Percentiles rank a stretch among this genome's conserved stretches.
Conservation (phyloP, 2,888 invertebrate genomes). For the Mesorhabditis sp. region DNA sequence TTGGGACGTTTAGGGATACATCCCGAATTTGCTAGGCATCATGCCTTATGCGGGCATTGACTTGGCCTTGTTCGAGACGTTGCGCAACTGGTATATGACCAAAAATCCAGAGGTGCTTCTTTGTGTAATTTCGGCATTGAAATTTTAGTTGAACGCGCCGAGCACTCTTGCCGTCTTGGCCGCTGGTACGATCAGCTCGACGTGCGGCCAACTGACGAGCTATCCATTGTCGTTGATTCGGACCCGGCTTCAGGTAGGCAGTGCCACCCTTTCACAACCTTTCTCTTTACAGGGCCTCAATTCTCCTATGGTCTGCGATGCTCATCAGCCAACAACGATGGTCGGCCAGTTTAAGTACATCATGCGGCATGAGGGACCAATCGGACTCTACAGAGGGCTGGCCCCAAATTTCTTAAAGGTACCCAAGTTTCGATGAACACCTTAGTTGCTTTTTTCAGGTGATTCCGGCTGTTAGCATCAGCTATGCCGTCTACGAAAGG, state of each 20-base stretch:
- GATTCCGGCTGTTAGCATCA: constrained; percentile 92
- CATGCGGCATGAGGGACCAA: constrained; percentile 78
- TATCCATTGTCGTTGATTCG: constrained; percentile 93
- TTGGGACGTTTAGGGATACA: constrained; percentile 73
- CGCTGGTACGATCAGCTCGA: constrained; percentile 89
- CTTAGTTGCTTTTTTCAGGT: constrained; percentile 21
- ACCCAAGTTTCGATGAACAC: not conserved
- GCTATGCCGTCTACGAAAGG: constrained; percentile 95
- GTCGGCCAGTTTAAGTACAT: constrained; percentile 65
- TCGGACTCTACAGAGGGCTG: constrained; percentile 90
- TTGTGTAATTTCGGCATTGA: not conserved
- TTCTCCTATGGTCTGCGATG: constrained; percentile 22
- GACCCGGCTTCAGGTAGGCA: constrained; percentile 82
- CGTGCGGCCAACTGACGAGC: constrained; percentile 91
- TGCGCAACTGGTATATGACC: constrained; percentile 70
- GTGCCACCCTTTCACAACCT: constrained; percentile 17
- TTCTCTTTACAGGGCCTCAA: not conserved
- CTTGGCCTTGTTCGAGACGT: constrained; percentile 91
- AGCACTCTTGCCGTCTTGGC: constrained; percentile 81
- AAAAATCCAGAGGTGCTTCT: not conserved
- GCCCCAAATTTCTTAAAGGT: constrained; percentile 96
- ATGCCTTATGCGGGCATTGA: constrained; percentile 98
- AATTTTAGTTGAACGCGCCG: constrained; percentile 68
- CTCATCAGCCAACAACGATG: constrained; percentile 50
- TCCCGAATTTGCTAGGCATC: constrained; percentile 88